Percentiles rank a stretch among this genome's conserved stretches.
phyloP scores from a whole-genome alignment of 2,888 invertebrate species.

The Agrochola litura region DNA sequence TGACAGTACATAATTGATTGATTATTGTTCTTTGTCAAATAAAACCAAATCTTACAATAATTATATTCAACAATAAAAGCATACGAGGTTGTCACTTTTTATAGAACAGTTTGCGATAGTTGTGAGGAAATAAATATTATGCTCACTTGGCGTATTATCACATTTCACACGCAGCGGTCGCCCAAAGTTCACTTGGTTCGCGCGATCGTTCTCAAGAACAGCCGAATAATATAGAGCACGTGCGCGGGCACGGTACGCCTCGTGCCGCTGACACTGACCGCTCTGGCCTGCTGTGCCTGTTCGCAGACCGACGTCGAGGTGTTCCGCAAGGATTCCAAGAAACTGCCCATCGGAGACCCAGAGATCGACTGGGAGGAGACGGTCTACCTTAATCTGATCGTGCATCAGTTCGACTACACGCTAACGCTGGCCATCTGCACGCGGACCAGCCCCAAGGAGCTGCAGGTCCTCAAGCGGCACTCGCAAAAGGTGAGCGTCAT shows the following conservation, averaged over 20 bases:
- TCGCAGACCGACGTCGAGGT: constrained; percentile 98
- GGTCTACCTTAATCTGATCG: constrained; percentile 98
- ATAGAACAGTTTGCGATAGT: constrained; percentile 72
- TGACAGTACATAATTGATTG: constrained; percentile 77
- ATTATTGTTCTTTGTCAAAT: constrained; percentile 80
- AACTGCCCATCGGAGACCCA: constrained; percentile 98
- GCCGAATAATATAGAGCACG: constrained; percentile 50
- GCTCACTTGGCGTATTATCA: constrained; percentile 73
- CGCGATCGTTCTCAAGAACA: constrained; percentile 63
- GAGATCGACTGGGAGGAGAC: constrained; percentile 99
- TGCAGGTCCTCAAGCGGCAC: constrained; percentile 98
- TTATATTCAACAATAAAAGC: constrained; percentile 85
- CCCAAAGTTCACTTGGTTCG: constrained; percentile 52
- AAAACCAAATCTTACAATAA: constrained; percentile 77
- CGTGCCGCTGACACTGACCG: constrained; percentile 57
- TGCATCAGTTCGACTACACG: constrained; percentile 99
- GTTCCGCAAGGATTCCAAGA: constrained; percentile 98
- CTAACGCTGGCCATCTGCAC: constrained; percentile 99
- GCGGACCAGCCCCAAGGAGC: constrained; percentile 98
- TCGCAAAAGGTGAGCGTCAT: constrained; percentile 93
- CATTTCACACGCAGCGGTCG: constrained; percentile 65
- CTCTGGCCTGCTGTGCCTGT: constrained; percentile 67
- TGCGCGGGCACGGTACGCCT: constrained; percentile 30
- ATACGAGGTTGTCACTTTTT: constrained; percentile 74
- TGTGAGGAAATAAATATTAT: constrained; percentile 63